Base-by-base conservation (phyloP, 2,113 vertebrate species). In the Varanus komodoensis region DNA sequence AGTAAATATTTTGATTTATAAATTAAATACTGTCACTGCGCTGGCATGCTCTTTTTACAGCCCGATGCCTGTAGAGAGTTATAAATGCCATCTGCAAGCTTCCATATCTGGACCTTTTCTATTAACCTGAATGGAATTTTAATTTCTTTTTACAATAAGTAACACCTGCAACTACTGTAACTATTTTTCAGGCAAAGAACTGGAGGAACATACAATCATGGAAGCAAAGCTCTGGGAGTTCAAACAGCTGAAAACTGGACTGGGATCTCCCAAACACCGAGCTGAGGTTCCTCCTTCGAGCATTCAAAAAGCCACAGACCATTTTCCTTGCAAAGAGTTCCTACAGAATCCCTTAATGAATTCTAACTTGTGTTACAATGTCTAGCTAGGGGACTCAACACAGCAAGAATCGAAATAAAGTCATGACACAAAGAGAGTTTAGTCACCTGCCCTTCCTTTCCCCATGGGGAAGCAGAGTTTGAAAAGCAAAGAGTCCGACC, bases 1-100 rank as follows among this genome's bases (percentile, higher is more conserved):
- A 89, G 82, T 85, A 85, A 89, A 89, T 79, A 89, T 85, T 89
- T 78, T 89, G 29, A 69, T 78, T 79, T 79, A 84, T 84, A 85
- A 84, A 85, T 79, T 80, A 81, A 69, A 79, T 67, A 68, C 48
- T 38, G 73, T 27, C 64, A 89, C 64, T 68, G 8, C 79, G 89
- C 78, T 89, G 48, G 61, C 61, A 68, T 50, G 54, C 50, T 79
- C 61, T 54, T 84, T 52, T 89, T 85, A 85, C 79, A 78, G 75
- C 74, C n/a, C 27, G 29, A 25, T 79, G 83, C 73, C 64, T 67
- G n/a, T 17, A 14, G 44, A 83, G 44, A 54, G 44, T 54, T 52
- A 82, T 38, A 69, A 67, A 89, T 44, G 83, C 61, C 74, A 89
- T 89, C 74, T 85, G 61, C 68, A 78, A 78, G 61, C 68, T 79